Conservation (phyloP, 2,797 vertebrate species). For the Hemibagrus guttatus region DNA sequence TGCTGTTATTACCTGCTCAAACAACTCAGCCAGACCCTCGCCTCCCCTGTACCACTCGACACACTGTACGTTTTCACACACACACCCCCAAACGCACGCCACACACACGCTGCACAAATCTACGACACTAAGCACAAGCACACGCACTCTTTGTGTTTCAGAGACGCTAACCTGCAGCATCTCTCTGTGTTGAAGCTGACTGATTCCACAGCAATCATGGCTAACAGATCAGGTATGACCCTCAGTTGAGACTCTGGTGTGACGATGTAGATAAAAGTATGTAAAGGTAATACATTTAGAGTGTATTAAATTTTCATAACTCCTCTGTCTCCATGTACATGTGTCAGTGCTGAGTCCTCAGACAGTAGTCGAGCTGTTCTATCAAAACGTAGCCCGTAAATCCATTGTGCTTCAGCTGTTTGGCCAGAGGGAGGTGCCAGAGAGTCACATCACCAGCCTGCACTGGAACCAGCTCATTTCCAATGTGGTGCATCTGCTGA, state of each 20-base stretch:
- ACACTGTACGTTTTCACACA: constrained; percentile 80
- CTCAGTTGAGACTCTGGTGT: not conserved
- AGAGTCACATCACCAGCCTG: constrained; percentile 70
- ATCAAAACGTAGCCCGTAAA: constrained; percentile 85
- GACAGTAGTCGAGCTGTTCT: constrained; percentile 92
- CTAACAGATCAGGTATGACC: constrained; percentile 78
- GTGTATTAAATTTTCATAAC: not conserved
- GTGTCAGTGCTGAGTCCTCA: constrained; percentile 81
- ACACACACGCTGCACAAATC: not conserved
- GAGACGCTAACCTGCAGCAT: constrained; percentile 93
- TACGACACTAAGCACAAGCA: not conserved
- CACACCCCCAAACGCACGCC: constrained; percentile 6
- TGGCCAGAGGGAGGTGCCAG: constrained; percentile 71
- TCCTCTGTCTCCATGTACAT: not conserved
- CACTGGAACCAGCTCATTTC: constrained; percentile 86
- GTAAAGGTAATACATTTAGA: too few species aligned
- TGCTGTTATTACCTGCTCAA: constrained; percentile 88
- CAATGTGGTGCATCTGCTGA: constrained; percentile 78
- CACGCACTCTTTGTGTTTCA: constrained; percentile 56
- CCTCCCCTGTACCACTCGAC: constrained; percentile 83
- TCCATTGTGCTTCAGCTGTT: constrained; percentile 83
- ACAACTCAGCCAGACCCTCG: constrained; percentile 82
- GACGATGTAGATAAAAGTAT: not conserved
- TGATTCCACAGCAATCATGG: constrained; percentile 74
- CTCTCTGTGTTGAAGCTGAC: constrained; percentile 89